Percentiles rank a stretch among this genome's conserved stretches.
Conservation (phyloP, 2,113 vertebrate species). For the Labrus mixtus region DNA sequence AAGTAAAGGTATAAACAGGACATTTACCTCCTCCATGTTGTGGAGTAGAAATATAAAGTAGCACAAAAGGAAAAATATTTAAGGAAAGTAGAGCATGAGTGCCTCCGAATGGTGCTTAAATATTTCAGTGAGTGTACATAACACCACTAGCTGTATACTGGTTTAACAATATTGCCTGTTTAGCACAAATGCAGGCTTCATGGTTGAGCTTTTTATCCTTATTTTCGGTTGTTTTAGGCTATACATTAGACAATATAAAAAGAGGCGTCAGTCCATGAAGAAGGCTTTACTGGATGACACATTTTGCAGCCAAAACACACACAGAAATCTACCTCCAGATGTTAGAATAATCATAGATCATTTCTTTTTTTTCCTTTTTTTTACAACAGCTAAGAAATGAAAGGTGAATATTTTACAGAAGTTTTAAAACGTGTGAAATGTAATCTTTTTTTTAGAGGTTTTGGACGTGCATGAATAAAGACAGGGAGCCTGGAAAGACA, state of each 20-base stretch:
- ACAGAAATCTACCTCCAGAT: background rate
- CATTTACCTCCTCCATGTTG: too few species aligned
- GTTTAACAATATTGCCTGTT: background rate
- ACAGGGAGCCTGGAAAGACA: conserved; percentile 35
- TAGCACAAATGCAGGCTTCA: background rate
- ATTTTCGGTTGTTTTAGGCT: background rate
- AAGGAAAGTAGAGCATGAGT: background rate
- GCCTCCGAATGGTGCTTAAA: background rate
- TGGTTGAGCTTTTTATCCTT: background rate
- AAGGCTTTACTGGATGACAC: background rate
- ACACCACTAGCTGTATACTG: too few species aligned
- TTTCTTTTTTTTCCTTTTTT: too few species aligned
- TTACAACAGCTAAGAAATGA: too few species aligned
- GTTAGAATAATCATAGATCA: conserved; percentile 1
- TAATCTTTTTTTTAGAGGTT: conserved; percentile 43
- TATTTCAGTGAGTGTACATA: background rate
- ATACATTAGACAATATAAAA: too few species aligned
- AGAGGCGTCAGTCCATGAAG: background rate
- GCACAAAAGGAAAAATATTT: too few species aligned
- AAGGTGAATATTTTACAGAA: background rate
- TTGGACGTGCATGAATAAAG: conserved; percentile 39
- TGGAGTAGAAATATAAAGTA: too few species aligned
- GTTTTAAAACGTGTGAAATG: conserved; percentile 12
- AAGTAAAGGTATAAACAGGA: too few species aligned
- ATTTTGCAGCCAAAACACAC: background rate